Evolutionary conservation across 2,113 vertebrate genomes (phyloP).

Genomic region (Gopherus evgoodei): DNA sequence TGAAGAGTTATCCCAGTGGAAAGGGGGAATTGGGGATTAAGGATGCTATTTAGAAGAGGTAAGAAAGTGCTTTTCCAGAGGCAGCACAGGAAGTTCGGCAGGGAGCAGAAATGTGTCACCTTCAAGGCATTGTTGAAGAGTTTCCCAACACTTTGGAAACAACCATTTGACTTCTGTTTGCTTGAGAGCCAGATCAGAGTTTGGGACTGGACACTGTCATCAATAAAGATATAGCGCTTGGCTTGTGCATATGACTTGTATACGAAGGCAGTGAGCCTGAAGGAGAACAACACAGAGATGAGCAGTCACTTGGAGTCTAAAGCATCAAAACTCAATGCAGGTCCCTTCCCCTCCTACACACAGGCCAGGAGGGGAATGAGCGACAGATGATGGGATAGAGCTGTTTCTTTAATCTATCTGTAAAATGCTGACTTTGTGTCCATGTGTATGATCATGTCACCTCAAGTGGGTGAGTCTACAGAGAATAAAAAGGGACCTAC

Average conservation of each 20-base stretch:
- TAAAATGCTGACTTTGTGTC: neutral
- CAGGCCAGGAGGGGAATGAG: fast-evolving
- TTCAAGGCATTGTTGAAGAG: slow-evolving; percentile 84
- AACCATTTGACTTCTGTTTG: slow-evolving; percentile 78
- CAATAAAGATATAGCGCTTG: slow-evolving; percentile 64
- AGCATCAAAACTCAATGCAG: neutral
- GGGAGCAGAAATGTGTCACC: slow-evolving; percentile 71
- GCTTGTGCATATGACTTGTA: slow-evolving; percentile 70
- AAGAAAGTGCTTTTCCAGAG: neutral
- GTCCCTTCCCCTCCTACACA: neutral
- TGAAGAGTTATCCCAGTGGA: neutral
- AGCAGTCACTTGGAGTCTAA: neutral
- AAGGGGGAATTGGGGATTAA: neutral
- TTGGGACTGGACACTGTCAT: slow-evolving; percentile 67
- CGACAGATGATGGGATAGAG: neutral
- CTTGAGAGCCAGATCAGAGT: slow-evolving; percentile 69
- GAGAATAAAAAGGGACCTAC: neutral
- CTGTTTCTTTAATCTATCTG: neutral
- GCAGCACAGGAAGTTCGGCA: neutral
- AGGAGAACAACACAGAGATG: neutral
- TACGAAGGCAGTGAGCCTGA: slow-evolving; percentile 74
- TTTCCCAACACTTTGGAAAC: slow-evolving; percentile 80
- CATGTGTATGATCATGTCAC: neutral
- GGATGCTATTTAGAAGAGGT: neutral
- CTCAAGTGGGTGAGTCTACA: neutral